phyloP scores from a whole-genome alignment of 1,140 invertebrate species.

The Nixonia krombeini region DNA sequence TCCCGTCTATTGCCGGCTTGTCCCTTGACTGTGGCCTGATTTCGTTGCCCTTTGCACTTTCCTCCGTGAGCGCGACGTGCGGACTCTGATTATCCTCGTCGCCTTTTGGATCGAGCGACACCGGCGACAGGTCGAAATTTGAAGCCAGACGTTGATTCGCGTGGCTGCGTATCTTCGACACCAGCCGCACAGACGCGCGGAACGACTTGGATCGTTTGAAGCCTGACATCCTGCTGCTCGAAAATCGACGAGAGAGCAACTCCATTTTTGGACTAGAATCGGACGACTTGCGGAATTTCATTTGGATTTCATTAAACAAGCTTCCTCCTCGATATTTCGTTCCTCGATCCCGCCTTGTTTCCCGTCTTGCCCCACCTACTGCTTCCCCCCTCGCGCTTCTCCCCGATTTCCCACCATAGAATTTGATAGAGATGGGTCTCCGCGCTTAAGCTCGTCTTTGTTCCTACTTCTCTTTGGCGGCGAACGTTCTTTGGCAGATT shows the following conservation, averaged over 20 bases:
- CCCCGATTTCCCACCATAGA: too few species aligned
- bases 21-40: neutral
- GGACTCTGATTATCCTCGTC: constrained; percentile 6
- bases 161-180: constrained; percentile 67
- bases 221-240: constrained; percentile 48
- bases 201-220: constrained; percentile 80
- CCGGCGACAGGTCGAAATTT: constrained; percentile 50
- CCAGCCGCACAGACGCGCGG: constrained; percentile 79
- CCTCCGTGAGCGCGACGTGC: neutral
- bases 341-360: too few species aligned
- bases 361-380: too few species aligned
- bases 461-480: too few species aligned
- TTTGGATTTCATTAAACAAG: constrained; percentile 36
- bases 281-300: constrained; percentile 63
- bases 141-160: constrained; percentile 38
- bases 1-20: constrained; percentile 2
- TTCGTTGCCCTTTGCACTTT: neutral
- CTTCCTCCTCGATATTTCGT: neutral
- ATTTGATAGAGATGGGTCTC: too few species aligned
- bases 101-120: constrained; percentile 36
- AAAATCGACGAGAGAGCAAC: constrained; percentile 48
- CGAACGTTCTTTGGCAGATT: constrained; percentile 42
- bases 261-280: constrained; percentile 62
- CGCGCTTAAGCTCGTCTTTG: too few species aligned
- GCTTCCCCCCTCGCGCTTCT: too few species aligned